Evolutionary conservation across 1,140 invertebrate species (phyloP), one percentile per base, ranked within the genome.

Genomic region (Nymphalis io): DNA sequence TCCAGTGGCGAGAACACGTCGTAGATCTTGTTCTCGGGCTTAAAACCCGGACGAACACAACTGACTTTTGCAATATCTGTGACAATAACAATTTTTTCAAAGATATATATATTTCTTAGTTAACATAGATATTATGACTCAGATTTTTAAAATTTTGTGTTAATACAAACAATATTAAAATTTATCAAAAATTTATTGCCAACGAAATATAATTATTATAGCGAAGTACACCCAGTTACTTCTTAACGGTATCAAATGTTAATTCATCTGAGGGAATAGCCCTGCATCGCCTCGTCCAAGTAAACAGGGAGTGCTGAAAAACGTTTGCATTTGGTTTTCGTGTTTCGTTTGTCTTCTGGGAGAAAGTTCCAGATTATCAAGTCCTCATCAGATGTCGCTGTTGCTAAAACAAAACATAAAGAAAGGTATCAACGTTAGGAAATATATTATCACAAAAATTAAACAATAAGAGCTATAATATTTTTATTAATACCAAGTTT

Each of bases 311-410:
- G 46, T 1, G 78, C 79, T 0, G 73, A 82, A 70, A 87, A 86
- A 42, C 70, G 66, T 63, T 72, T 81, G 42, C 67, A 61, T 27
- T 80, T 82, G 0, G 38, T 62, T 20, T 74, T 81, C 23, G 73
- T 81, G 38, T 71, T 82, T 11, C 70, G 68, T 12, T 79, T 77
- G 39, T 84, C 81, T 75, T 88, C 85, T 59, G 88, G 88, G 10
- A 90, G 81, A 57, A 90, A 90, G 68, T 90, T 90, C 87, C 85
- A 89, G 64, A 90, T 89, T 33, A 89, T 83, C 60, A 90, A 71
- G 67, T 90, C 88, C 65, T 90, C 88, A 23, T 83, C 84, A 46
- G 74, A 69, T n/a, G 88, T 90, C 13, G 87, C 88, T 55, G 87
- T 89, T 8, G 88, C 88, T 90, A 72, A 15, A 60, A 72, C 6